A percentile compares a stretch with the other conserved stretches of the same genome.
Conservation (phyloP, 2,888 invertebrate genomes). For the Caenorhabditis zanzibari region DNA sequence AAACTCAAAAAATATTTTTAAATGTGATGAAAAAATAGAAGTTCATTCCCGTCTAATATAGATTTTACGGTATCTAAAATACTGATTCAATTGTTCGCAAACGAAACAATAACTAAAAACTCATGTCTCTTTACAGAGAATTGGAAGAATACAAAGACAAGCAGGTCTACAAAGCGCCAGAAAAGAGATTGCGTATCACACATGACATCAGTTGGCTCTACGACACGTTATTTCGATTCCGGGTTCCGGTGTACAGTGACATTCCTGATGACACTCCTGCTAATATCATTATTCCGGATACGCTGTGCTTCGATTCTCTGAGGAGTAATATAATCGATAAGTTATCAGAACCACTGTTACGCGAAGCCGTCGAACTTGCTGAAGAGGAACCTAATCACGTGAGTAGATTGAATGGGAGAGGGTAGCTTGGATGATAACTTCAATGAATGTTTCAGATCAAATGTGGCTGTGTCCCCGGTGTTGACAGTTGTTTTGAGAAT, state of each 20-base stretch:
- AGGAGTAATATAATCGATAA: background rate
- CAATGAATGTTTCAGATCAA: background rate
- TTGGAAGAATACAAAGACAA: background rate
- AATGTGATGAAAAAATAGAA: too few species aligned
- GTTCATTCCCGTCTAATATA: too few species aligned
- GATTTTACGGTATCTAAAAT: too few species aligned
- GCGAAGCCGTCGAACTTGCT: background rate
- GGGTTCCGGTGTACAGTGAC: background rate
- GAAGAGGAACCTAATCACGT: background rate
- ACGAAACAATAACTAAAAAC: too few species aligned
- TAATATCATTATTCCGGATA: background rate
- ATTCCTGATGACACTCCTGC: background rate
- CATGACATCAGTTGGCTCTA: background rate
- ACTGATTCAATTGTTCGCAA: too few species aligned
- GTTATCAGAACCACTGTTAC: background rate
- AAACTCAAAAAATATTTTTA: too few species aligned
- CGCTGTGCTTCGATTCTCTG: background rate
- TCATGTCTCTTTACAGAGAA: background rate
- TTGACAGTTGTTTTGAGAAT: background rate
- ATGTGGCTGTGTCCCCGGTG: background rate
- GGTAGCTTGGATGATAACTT: too few species aligned
- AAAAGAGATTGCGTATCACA: background rate
- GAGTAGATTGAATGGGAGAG: background rate
- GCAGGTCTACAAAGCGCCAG: background rate
- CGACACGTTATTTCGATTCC: background rate